These are phyloP conservation scores for Felis catus DNA, from an alignment of 2,113 vertebrate genomes.

Conservation along the genomic window F.catus_Fca126_mat1.0 CM031414.1:4659501-4660000, in stretches of 20 bases:
- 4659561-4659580: neutral
- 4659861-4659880: neutral
- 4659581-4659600: neutral
- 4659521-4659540: neutral
- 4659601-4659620: neutral
- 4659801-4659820: neutral
- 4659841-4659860: neutral
- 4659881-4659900: neutral
- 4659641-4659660: neutral
- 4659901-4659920: neutral
- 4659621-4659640: neutral
- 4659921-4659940: neutral
- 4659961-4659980: neutral
- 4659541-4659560: neutral
- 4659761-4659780: neutral
- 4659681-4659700: neutral
- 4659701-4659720: neutral
- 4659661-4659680: neutral
- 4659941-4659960: neutral
- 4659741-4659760: neutral
- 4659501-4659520: conserved; percentile 21
- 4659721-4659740: neutral
- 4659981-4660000: neutral
- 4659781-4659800: neutral
- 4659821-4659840: neutral